Base-by-base conservation (phyloP, 2,888 invertebrate genomes). In the Drosophila anomelani region DNA sequence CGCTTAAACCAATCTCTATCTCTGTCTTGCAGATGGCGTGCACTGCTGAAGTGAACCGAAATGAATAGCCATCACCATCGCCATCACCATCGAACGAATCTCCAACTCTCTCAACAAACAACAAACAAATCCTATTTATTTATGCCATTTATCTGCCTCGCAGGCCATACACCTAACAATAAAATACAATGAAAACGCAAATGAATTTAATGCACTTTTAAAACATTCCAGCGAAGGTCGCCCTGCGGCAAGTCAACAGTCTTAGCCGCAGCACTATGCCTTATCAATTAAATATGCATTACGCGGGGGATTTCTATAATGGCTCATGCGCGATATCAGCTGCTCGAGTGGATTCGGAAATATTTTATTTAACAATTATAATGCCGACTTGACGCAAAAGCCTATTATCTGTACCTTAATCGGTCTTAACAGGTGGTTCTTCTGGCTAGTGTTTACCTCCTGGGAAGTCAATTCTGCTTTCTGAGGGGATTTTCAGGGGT, bases 11-110 rank as follows among this genome's bases (percentile, higher is more conserved):
- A 7, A 8, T 29, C 55, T 8, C 15, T 51, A 13, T 63, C 38
- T 59, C 46, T 9, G 6, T 68, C 29, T 81, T 81, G 29, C 70
- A 90, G 89, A 88, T 80, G 90, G 85, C 57, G 43, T 79, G 36
- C 76, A 73, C 59, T 89, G 90, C 73, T 89, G 67, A 32, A 34
- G 36, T 12, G 49, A 46, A 13, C 23, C 39, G 23, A 39, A 61
- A 55, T 61, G 55, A 54, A 46, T 15, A 51, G 44, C 41, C 47
- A 67, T 57, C 61, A 38, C 41, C 74, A 67, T 57, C 61, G 32
- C 41, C 74, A 59, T 62, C 61, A 38, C 44, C 74, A 59, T 62
- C 74, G 60, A 74, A 72, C 51, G 79, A 83, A 85, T 84, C 86
- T 83, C 79, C 53, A 68, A 53, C 44, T 68, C 68, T 71, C 74